Conservation (phyloP, 2,797 vertebrate species). For the Coracias cyanogaster region DNA sequence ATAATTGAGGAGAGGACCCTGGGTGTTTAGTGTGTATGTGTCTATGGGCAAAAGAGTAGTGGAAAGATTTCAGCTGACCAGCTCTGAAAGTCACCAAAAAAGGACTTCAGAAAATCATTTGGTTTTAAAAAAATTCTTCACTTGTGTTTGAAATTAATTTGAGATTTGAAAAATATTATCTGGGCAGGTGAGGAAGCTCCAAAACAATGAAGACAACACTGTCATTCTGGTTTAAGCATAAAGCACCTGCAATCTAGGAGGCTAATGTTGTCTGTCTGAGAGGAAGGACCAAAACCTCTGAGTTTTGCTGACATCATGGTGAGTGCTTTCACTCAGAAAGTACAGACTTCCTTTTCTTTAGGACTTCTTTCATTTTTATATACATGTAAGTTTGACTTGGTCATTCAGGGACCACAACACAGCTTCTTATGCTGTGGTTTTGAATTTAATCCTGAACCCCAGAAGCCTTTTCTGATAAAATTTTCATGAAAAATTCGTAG, state of each 20-base stretch:
- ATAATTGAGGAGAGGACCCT: background rate
- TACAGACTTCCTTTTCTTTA: background rate
- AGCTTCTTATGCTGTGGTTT: background rate
- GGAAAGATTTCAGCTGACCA: background rate
- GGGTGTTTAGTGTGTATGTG: rapidly evolving
- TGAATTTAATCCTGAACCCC: background rate
- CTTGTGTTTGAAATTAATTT: background rate
- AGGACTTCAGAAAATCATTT: background rate
- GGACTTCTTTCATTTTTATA: background rate
- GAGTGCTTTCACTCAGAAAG: background rate
- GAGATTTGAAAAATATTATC: background rate
- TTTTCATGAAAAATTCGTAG: background rate
- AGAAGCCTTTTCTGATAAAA: background rate
- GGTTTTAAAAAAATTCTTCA: background rate
- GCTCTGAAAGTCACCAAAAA: background rate
- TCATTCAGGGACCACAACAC: background rate
- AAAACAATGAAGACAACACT: rapidly evolving
- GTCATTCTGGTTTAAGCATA: background rate
- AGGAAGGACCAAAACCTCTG: background rate
- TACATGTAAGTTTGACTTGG: background rate
- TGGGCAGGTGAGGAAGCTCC: background rate
- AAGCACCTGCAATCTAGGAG: background rate
- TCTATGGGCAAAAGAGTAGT: background rate
- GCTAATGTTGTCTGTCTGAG: background rate
- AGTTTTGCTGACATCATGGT: background rate